Base-by-base conservation (phyloP, 37 sponge, comb jelly and placozoan genomes). In the Haliclona indistincta region DNA sequence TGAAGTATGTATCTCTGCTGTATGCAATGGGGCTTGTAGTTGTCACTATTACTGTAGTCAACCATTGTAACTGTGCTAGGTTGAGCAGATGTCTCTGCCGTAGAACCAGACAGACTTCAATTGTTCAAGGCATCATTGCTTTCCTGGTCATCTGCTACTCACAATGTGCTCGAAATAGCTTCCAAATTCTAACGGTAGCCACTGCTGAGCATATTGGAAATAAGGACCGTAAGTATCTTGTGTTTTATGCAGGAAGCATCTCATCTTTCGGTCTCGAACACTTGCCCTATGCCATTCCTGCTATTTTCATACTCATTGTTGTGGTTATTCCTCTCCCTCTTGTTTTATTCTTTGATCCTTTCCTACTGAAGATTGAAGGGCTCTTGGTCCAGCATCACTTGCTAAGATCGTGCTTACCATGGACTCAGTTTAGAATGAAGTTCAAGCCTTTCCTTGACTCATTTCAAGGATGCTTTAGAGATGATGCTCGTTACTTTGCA, bases 101-200 rank as follows among this genome's bases (percentile, higher is more conserved):
- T 6, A 58, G 25, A n/a, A 58, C 60, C 20, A 8, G 55, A 0
- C 54, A 28, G 29, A 37, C 37, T 67, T 55, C 74, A 52, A 44
- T 54, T 0, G 43, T 75, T 15, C 76, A 75, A 39, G 74, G 83
- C 2, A 49, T 83, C 0, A 53, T 69, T 19, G 70, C 83, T 5
- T 68, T 75, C 62, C n/a, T 75, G 23, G 76, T 83, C n/a, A 83
- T 74, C 19, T 67, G 68, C 26, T 75, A 68, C 60, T 64, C 75
- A 0, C 75, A 83, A 44, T 83, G 83, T 55, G 35, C 83, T 19
- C 2, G 58, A n/a, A 56, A 74, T 35, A 74, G 75, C 3, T 68
- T 83, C 70, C 61, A 74, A 23, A 74, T 83, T 4, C 75, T 83
- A 20, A 58, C 11, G 6, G 6, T 6, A n/a, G 60, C 11, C 26